phyloP scores from a whole-genome alignment of 2,113 vertebrate species.

The Salvelinus alpinus region DNA sequence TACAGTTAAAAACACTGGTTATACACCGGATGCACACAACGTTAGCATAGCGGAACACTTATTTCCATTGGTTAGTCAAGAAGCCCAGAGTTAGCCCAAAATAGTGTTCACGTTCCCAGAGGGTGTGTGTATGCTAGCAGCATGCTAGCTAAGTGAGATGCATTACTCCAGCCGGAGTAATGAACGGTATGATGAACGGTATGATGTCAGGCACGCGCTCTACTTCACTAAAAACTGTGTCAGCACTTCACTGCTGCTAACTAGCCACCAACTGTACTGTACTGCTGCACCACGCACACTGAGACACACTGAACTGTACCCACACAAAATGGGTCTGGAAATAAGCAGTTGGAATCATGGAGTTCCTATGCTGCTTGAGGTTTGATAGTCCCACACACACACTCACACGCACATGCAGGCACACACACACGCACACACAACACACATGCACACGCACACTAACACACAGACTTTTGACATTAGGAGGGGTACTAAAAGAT shows the following conservation, averaged over 20 bases:
- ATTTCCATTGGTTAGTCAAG: neutral
- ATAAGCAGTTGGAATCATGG: too few species aligned
- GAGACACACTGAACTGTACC: neutral
- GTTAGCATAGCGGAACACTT: neutral
- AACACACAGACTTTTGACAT: neutral
- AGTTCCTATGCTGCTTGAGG: too few species aligned
- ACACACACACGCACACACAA: neutral
- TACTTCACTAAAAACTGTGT: constrained; percentile 22
- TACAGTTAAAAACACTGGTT: too few species aligned
- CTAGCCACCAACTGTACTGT: neutral
- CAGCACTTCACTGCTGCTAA: neutral
- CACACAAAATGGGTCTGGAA: too few species aligned
- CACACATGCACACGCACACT: neutral
- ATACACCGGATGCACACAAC: too few species aligned
- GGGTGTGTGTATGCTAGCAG: neutral
- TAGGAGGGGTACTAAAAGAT: neutral
- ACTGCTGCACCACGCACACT: neutral
- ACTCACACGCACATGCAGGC: neutral
- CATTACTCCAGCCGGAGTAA: neutral
- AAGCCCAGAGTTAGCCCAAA: neutral
- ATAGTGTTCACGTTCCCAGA: neutral
- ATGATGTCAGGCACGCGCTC: neutral
- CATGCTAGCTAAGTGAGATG: neutral
- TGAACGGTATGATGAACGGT: neutral
- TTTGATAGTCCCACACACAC: neutral